Evolutionary conservation across 2,888 invertebrate genomes (phyloP), one percentile per base, ranked within the genome.

Genomic region (Hemithea aestivaria): DNA sequence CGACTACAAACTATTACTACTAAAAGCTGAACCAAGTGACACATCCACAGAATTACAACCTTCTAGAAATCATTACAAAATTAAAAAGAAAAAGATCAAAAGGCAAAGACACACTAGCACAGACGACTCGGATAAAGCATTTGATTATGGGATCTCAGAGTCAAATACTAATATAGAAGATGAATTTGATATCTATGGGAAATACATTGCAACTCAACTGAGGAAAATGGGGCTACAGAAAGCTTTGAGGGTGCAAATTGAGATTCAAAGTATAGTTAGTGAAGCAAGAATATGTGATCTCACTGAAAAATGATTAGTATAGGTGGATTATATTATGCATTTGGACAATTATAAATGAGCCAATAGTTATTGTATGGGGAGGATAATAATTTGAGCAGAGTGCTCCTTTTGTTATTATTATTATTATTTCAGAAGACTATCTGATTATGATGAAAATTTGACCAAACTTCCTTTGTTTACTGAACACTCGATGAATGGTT

Each of bases 181-280:
- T 61, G 87, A 87, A 43, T 87, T 83, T 68, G 85, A 85, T 51
- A 76, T 84, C 20, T 87, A 84, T 51, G 85, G 84, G 0, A 81
- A 78, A 53, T 84, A 76, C 37, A 78, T 87, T 21, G 85, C 85
- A 6, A 64, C 79, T 27, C 87, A 87, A 39, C 48, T 87, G n/a
- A 71, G 85, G 34, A 71, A 68, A 29, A 77, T 87, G 75, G 67
- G 73, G 21, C 51, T 83, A 23, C 67, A 71, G 31, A 79, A 71
- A 37, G 84, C 85, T 7, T 50, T 87, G 39, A 61, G 67, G 28
- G 56, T 82, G 0, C 81, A 87, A 45, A 58, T 83, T n/a, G 70
- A 79, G 33, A 83, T 87, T 51, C 83, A 84, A 35, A 73, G 64
- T 28, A 58, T 85, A 27, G 71, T 87, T 0, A 77, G 81, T 48